Percentiles rank a stretch among this genome's conserved stretches.
phyloP scores from a whole-genome alignment of 2,888 invertebrate species.

The Xanthia icteritia region DNA sequence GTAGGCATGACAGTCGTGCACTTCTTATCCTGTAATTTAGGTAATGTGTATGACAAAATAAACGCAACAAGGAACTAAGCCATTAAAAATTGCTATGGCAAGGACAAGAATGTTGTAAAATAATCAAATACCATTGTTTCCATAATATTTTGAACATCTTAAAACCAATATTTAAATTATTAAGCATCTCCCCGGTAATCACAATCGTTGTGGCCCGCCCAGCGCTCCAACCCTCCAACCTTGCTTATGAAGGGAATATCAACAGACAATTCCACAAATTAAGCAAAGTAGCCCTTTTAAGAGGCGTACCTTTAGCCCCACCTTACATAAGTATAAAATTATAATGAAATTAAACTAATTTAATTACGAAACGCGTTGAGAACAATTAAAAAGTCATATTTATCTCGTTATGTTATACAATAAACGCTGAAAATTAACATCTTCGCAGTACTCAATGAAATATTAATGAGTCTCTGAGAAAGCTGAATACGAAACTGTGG shows the following conservation, averaged over 20 bases:
- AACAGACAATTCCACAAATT: slow-evolving; percentile 60
- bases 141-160: slow-evolving; percentile 8
- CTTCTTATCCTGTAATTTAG: background rate
- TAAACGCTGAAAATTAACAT: slow-evolving; percentile 51
- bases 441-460: slow-evolving; percentile 53
- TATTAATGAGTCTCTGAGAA: slow-evolving; percentile 55
- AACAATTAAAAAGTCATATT: slow-evolving; percentile 42
- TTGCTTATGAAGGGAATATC: slow-evolving; percentile 37
- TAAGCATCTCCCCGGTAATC: slow-evolving; percentile 33
- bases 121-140: background rate
- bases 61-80: background rate
- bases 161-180: slow-evolving; percentile 36
- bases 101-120: background rate
- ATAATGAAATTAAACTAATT: slow-evolving; percentile 51
- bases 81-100: background rate
- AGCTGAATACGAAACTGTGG: slow-evolving; percentile 23
- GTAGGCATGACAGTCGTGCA: background rate
- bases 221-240: slow-evolving; percentile 11
- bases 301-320: slow-evolving; percentile 26
- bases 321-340: slow-evolving; percentile 30
- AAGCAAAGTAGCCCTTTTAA: slow-evolving; percentile 45
- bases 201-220: background rate
- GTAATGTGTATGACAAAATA: background rate
- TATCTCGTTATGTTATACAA: slow-evolving; percentile 38
- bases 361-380: slow-evolving; percentile 30